A percentile compares a stretch with the other conserved stretches of the same genome.
phyloP scores from a whole-genome alignment of 2,113 vertebrate species.

The Anser brachyrhynchus region DNA sequence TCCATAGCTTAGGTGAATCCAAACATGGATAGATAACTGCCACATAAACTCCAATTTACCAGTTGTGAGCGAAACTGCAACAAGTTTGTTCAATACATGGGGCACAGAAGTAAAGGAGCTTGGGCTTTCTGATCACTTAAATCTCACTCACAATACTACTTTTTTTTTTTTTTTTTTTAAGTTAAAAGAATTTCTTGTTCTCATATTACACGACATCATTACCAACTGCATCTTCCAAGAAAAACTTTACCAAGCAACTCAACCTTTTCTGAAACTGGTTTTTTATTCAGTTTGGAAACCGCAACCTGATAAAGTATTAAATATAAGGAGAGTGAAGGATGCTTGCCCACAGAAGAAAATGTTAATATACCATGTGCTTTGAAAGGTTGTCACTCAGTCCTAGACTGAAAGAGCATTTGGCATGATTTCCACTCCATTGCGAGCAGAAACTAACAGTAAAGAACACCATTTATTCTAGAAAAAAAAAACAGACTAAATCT shows the following conservation, averaged over 20 bases:
- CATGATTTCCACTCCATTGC: neutral
- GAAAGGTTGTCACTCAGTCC: neutral
- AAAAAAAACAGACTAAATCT: neutral
- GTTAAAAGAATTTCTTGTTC: constrained; percentile 7
- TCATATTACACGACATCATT: constrained; percentile 30
- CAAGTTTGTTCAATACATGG: neutral
- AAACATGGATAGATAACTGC: neutral
- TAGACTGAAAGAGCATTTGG: neutral
- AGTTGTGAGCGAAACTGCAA: neutral
- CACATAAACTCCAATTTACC: neutral
- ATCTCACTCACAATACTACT: neutral
- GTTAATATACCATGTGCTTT: neutral
- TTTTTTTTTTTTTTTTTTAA: constrained; percentile 21
- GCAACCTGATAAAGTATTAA: neutral
- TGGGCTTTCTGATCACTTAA: neutral
- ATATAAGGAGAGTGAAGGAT: neutral
- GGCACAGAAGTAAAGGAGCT: neutral
- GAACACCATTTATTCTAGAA: neutral
- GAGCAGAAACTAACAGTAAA: constrained; percentile 6
- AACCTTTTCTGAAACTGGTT: neutral
- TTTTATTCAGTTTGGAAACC: neutral
- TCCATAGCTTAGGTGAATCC: neutral
- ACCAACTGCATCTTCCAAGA: constrained; percentile 12
- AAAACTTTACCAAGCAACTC: constrained; percentile 4
- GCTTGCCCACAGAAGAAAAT: neutral